Evolutionary conservation across 2,888 invertebrate species (phyloP), one percentile per base, ranked within the genome.

Genomic region (Agrilus mali): DNA sequence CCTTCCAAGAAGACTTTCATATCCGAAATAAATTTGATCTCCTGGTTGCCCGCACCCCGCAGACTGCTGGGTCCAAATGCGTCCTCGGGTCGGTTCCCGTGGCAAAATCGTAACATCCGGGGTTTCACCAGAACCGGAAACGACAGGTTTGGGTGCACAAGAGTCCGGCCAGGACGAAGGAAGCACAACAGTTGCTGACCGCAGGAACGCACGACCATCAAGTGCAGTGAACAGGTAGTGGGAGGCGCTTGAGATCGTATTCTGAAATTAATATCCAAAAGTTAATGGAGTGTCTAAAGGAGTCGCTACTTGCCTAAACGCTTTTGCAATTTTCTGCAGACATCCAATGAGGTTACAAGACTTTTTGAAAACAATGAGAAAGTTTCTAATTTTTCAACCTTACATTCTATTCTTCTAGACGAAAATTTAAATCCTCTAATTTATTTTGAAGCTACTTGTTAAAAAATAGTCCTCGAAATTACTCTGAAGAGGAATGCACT

Each of bases 11-110:
- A 74, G 58, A n/a, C 60, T 55, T 36, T 66, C 63, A 51, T 67
- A 68, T 37, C 68, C 65, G 16, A 75, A 49, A 52, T 71, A 74
- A 38, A 79, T 73, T 57, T 74, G 76, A 54, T 77, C 74, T 0
- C 78, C 79, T 0, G 59, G 58, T 50, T 70, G 66, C 4, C 76
- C 77, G 52, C 79, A 80, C 8, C 75, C 75, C 20, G 72, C 65
- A 3, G 73, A 72, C 56, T 78, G 78, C 54, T 76, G 73, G 1
- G 78, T 78, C 72, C 74, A 78, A n/a, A 74, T 67, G 8, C 63
- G 67, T 47, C 72, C 73, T 36, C 74, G 62, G 5, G 71, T 68
- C 49, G 75, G 72, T 20, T 71, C 69, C 8, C 62, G 59, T 4
- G 70, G 70, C 17, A 74, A 63, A 22, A 71, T 57, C 7, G 68